A percentile compares a stretch with the other conserved stretches of the same genome.
These are phyloP conservation scores for Philhelius pedissequus DNA, from an alignment of 2,888 invertebrate species.

Conservation along the genomic window DNA sequence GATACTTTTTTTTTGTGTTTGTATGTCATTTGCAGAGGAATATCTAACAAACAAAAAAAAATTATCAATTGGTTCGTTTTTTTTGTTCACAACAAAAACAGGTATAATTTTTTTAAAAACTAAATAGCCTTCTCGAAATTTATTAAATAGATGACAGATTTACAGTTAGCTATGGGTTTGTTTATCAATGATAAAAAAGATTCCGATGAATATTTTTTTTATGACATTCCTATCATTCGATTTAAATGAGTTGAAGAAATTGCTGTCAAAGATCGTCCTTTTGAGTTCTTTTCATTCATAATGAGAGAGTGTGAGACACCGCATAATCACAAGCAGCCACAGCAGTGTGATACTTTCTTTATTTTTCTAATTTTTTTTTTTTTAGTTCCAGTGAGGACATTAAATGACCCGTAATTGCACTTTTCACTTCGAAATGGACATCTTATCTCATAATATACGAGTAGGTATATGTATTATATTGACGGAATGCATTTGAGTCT, in stretches of 20 bases:
- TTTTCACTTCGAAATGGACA: conserved; percentile 42
- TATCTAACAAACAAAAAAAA: neutral
- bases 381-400: conserved; percentile 25
- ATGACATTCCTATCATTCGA: neutral
- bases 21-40: neutral
- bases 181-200: conserved; percentile 35
- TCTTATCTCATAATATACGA: conserved; percentile 33
- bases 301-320: conserved; percentile 28
- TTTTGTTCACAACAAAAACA: neutral
- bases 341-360: neutral
- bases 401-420: conserved; percentile 45
- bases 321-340: neutral
- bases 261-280: conserved; percentile 2
- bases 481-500: neutral
- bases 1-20: neutral
- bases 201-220: neutral
- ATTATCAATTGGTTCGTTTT: conserved; percentile 20
- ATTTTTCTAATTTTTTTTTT: neutral
- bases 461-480: neutral
- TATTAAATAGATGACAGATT: conserved; percentile 25
- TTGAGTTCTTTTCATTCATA: neutral
- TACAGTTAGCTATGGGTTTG: conserved; percentile 44
- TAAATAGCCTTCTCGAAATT: conserved; percentile 22
- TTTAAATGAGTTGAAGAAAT: neutral
- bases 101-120: neutral